Evolutionary conservation across 2,888 invertebrate genomes (phyloP).

Genomic region (Augochlorella aurata): DNA sequence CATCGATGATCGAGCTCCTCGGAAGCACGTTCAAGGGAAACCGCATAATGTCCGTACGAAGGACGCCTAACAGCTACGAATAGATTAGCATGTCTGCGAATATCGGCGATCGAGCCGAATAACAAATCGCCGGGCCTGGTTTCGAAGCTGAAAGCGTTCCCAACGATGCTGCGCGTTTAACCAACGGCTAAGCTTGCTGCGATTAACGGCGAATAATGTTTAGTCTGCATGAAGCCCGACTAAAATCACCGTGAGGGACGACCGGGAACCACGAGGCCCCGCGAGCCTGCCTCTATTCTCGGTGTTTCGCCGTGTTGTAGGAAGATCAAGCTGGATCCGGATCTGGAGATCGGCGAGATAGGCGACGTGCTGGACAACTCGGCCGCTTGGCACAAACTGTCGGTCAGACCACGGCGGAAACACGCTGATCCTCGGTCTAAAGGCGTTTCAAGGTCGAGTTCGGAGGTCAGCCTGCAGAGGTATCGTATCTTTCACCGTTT

Average conservation of each 20-base stretch:
- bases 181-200: slow-evolving; percentile 40
- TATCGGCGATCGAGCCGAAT: slow-evolving; percentile 11
- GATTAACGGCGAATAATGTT: slow-evolving; percentile 34
- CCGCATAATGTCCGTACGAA: not conserved
- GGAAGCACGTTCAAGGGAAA: not conserved
- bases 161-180: slow-evolving; percentile 6
- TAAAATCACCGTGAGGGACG: slow-evolving; percentile 1
- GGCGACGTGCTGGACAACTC: slow-evolving; percentile 87
- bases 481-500: slow-evolving; percentile 31
- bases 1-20: not conserved
- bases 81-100: slow-evolving; percentile 28
- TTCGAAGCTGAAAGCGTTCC: slow-evolving; percentile 3
- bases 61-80: slow-evolving; percentile 10
- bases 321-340: slow-evolving; percentile 83
- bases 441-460: slow-evolving; percentile 70
- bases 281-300: slow-evolving; percentile 15
- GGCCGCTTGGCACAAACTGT: slow-evolving; percentile 89
- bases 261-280: not conserved
- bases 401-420: slow-evolving; percentile 88
- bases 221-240: slow-evolving; percentile 40
- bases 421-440: slow-evolving; percentile 84
- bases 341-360: slow-evolving; percentile 84
- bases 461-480: slow-evolving; percentile 65
- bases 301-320: slow-evolving; percentile 69
- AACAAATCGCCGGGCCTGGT: slow-evolving; percentile 21